phyloP scores from a whole-genome alignment of 2,888 invertebrate species.

The Theodoxus fluviatilis region DNA sequence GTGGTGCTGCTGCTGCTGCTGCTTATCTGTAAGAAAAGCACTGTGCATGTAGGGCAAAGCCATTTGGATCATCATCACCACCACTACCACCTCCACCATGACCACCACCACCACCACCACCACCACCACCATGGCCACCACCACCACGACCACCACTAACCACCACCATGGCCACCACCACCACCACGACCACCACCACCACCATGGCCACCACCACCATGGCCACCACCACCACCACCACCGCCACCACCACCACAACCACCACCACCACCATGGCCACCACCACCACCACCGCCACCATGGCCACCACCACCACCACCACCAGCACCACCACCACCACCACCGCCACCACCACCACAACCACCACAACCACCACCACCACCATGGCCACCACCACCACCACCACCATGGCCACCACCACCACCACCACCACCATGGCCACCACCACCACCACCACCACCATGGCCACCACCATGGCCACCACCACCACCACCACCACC shows the following conservation, averaged over 20 bases:
- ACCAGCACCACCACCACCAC: not conserved
- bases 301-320: not conserved
- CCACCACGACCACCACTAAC: no score
- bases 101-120: not conserved
- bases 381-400: no score
- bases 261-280: no score
- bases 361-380: no score
- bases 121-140: not conserved
- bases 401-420: not conserved
- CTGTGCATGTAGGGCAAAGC: no score
- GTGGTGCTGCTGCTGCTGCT: no score
- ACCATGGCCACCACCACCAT: not conserved
- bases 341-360: no score
- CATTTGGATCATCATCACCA: not conserved
- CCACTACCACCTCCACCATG: not conserved
- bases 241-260: no score
- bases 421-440: not conserved
- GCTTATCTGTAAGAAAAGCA: no score
- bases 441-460: not conserved
- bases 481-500: not conserved
- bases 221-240: not conserved
- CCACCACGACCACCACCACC: not conserved
- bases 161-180: no score
- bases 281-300: not conserved
- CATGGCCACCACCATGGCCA: not conserved